Base-by-base conservation (phyloP, 30 jellyfish, hydroid and myxozoan species). In the Mastigias papua region DNA sequence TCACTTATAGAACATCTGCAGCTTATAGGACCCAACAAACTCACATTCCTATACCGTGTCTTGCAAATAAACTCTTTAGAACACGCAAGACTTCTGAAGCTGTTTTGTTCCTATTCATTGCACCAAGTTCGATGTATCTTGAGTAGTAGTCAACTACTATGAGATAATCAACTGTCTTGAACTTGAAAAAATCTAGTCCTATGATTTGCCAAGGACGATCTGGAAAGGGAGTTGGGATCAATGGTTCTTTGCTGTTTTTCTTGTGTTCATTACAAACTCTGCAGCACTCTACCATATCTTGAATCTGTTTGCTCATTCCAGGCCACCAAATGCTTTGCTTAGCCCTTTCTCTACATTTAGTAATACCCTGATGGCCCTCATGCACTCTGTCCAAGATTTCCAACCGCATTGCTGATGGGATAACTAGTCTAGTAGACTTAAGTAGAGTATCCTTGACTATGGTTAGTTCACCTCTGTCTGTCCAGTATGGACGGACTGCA, bases 301-400 rank as follows among this genome's bases (percentile, higher is more conserved):
- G 82, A 26, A 86, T 86, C 61, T 74, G 64, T 34, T 34, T 86
- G 76, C 90, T 86, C 31, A 86, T 4, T 46, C 95, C 91, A 50
- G 95, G 90, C 90, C 89, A 73, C 95, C 89, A 73, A 1, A 86
- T 90, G 27, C 69, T 20, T 33, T 61, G 61, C 48, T 65, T 60
- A 3, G 89, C 95, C 34, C 77, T 22, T 20, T 61, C 90, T 48
- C 89, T 35, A 46, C 95, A 74, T 48, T 75, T 86, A 4, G 65
- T 29, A 54, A 86, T 86, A 46, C 95, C 95, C 22, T 68, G 95
- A 51, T 86, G 95, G 21, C 95, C 95, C 48, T 62, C 65, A 65
- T 86, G 95, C 30, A 86, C 50, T 35, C 51, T 74, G 51, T 74
- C 90, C n/a, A 82, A 37, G 75, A 69, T 49, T 37, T 67, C 86